These are phyloP conservation scores for Rhyacophila brunnea DNA, from an alignment of 1,140 invertebrate genomes.

Conservation along the genomic window DNA sequence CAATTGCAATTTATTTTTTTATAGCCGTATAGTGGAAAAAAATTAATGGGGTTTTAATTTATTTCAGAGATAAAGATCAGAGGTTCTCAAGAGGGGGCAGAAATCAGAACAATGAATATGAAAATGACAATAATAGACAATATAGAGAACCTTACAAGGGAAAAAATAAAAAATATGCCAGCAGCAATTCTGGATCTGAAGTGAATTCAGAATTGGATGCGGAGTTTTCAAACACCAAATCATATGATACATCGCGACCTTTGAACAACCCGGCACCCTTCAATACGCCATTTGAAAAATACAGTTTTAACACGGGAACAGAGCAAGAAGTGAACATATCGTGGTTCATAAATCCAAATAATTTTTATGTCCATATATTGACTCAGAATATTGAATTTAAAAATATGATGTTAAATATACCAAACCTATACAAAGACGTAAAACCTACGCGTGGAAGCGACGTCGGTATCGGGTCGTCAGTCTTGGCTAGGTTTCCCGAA, in stretches of 20 bases:
- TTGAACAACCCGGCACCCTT: conserved; percentile 18
- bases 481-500: conserved; percentile 66
- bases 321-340: conserved; percentile 52
- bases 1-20: no score
- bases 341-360: conserved; percentile 66
- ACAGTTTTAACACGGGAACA: conserved; percentile 35
- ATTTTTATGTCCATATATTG: conserved; percentile 67
- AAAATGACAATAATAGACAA: neutral
- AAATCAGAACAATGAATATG: no score
- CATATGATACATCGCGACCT: no score
- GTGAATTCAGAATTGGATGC: no score
- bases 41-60: no score
- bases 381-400: conserved; percentile 57
- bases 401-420: conserved; percentile 68
- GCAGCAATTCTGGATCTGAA: no score
- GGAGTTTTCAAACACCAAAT: no score
- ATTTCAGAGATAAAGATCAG: conserved; percentile 1
- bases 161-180: no score
- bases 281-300: conserved; percentile 41
- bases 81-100: no score
- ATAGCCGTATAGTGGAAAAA: no score
- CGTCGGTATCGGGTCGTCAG: conserved; percentile 54
- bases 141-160: no score
- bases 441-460: conserved; percentile 42
- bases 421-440: conserved; percentile 60